These are phyloP conservation scores for Akabosia matsudoensis DNA, from an alignment of 1,140 invertebrate genomes.

Conservation along the genomic window DNA sequence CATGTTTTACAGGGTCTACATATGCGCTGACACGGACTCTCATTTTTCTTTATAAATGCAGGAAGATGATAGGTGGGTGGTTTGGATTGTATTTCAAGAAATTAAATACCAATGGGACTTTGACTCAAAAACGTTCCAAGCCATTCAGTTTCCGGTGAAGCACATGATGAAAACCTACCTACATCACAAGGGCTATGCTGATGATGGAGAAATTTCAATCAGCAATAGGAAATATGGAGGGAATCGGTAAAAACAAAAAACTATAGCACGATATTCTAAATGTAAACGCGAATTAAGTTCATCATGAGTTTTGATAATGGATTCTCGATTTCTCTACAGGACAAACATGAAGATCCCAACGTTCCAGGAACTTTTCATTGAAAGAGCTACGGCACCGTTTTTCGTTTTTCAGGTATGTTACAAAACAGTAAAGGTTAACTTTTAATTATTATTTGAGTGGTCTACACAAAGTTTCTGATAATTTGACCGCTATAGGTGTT, in stretches of 20 bases:
- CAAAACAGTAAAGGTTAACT: no score
- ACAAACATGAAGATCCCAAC: slow-evolving; percentile 89
- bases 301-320: background rate
- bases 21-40: background rate
- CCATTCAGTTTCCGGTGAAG: slow-evolving; percentile 77
- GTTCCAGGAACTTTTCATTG: slow-evolving; percentile 93
- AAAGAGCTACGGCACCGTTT: slow-evolving; percentile 97
- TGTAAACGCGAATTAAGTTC: background rate
- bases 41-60: background rate
- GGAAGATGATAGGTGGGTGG: slow-evolving; percentile 46
- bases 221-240: slow-evolving; percentile 80
- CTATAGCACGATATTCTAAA: no score
- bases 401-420: slow-evolving; percentile 68
- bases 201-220: slow-evolving; percentile 70
- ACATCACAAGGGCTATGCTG: slow-evolving; percentile 80
- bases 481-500: no score
- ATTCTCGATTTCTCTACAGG: slow-evolving; percentile 54
- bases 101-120: slow-evolving; percentile 88
- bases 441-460: slow-evolving; percentile 12
- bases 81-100: slow-evolving; percentile 94
- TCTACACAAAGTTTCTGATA: slow-evolving; percentile 24
- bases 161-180: slow-evolving; percentile 69
- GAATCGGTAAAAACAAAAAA: slow-evolving; percentile 80
- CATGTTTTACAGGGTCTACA: background rate
- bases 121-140: slow-evolving; percentile 72